Evolutionary conservation across 2,113 vertebrate species (phyloP).

Genomic region (Nestor notabilis): DNA sequence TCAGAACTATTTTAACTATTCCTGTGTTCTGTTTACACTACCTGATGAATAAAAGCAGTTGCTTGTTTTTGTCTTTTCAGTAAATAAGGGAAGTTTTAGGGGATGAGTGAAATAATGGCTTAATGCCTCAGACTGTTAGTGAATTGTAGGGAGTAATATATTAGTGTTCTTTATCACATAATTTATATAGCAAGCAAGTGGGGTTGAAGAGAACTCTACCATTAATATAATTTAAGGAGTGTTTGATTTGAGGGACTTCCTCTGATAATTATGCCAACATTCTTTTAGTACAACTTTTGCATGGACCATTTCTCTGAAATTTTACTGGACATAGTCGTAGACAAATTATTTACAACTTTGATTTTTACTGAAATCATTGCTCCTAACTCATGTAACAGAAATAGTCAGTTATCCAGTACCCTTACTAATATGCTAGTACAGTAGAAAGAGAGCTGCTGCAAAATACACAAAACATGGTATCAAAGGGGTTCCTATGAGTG

Average conservation of each 20-base stretch:
- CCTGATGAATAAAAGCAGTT: neutral
- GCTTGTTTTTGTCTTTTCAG: neutral
- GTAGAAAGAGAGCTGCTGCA: neutral
- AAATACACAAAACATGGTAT: neutral
- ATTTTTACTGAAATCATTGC: neutral
- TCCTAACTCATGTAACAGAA: neutral
- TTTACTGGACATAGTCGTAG: neutral
- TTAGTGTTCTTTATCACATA: neutral
- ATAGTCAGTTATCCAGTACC: neutral
- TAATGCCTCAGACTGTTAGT: neutral
- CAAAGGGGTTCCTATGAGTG: neutral
- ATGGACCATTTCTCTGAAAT: neutral
- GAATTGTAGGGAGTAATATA: neutral
- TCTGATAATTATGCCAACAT: neutral
- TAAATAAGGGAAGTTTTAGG: neutral
- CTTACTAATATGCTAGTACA: neutral
- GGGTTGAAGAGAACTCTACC: neutral
- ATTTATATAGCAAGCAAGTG: neutral
- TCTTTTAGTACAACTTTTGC: neutral
- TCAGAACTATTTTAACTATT: neutral
- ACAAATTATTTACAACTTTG: neutral
- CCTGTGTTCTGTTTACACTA: neutral
- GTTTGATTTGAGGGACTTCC: neutral
- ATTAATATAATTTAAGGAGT: neutral
- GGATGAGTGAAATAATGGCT: neutral